A percentile compares a stretch with the other conserved stretches of the same genome.
These are phyloP conservation scores for Aporophyla lueneburgensis DNA, from an alignment of 2,888 invertebrate species.

Conservation along the genomic window DNA sequence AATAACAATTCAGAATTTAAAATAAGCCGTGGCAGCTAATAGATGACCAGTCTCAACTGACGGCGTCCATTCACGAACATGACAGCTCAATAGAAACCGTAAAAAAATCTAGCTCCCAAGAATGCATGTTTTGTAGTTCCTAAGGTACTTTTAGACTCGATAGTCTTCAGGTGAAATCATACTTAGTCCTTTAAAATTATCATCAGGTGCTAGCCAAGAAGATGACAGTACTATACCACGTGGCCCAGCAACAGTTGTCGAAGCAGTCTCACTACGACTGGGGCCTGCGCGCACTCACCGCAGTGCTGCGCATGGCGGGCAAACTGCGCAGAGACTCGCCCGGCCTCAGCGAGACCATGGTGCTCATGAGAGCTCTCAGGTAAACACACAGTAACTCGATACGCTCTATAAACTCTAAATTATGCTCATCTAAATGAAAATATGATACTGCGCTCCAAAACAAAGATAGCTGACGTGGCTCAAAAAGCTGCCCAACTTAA, in stretches of 20 bases:
- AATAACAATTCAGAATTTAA: no score
- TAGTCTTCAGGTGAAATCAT: background rate
- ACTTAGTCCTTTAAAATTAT: background rate
- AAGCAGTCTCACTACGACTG: slow-evolving; percentile 98
- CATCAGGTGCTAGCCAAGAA: slow-evolving; percentile 95
- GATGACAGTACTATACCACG: slow-evolving; percentile 97
- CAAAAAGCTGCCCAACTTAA: no score
- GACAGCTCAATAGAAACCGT: no score
- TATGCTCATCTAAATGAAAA: background rate
- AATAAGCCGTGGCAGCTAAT: no score
- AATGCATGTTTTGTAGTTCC: no score
- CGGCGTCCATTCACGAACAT: no score
- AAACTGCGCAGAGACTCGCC: slow-evolving; percentile 95
- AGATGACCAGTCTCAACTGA: no score
- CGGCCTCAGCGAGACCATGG: slow-evolving; percentile 95
- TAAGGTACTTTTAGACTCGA: background rate
- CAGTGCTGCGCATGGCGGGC: slow-evolving; percentile 97
- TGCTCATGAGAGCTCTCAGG: slow-evolving; percentile 96
- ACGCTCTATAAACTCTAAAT: background rate
- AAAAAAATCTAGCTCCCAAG: no score
- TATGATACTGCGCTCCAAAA: no score
- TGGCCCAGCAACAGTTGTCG: slow-evolving; percentile 96
- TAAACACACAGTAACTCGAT: background rate
- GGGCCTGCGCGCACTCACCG: slow-evolving; percentile 97
- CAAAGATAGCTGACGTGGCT: no score